A percentile compares a stretch with the other conserved stretches of the same genome.
These are phyloP conservation scores for Drosophila jambulina DNA, from an alignment of 1,140 invertebrate genomes.

Conservation along the genomic window DNA sequence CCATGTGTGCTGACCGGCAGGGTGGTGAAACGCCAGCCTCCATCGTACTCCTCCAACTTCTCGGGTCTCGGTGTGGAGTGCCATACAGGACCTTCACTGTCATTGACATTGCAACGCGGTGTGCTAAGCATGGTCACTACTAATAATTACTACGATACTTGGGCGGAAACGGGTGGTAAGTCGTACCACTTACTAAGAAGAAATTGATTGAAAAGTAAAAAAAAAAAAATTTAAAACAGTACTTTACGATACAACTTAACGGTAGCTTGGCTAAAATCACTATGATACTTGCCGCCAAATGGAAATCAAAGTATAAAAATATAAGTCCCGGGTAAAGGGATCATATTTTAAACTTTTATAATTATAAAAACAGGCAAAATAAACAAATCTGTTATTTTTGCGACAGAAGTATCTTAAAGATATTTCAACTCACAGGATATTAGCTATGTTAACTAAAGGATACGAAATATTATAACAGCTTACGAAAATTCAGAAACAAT, in stretches of 20 bases:
- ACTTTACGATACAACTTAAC: neutral
- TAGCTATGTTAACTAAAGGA: too few relatives aligned
- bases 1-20: slow-evolving; percentile 49
- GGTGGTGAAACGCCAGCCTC: neutral
- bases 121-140: neutral
- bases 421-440: too few relatives aligned
- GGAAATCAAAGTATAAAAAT: neutral
- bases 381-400: too few relatives aligned
- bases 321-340: neutral
- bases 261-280: neutral
- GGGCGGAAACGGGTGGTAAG: neutral
- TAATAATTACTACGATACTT: neutral
- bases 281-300: neutral
- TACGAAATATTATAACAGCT: too few relatives aligned
- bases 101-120: too few relatives aligned
- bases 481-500: too few relatives aligned
- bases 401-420: too few relatives aligned
- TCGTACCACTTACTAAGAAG: neutral
- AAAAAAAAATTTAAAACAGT: neutral
- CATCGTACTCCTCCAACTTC: too few relatives aligned
- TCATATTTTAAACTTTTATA: neutral
- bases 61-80: slow-evolving; percentile 16
- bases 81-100: neutral
- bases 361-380: too few relatives aligned
- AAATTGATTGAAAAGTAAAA: neutral